Evolutionary conservation across 1,140 invertebrate species (phyloP).

Genomic region (Drosophila asahinai): DNA sequence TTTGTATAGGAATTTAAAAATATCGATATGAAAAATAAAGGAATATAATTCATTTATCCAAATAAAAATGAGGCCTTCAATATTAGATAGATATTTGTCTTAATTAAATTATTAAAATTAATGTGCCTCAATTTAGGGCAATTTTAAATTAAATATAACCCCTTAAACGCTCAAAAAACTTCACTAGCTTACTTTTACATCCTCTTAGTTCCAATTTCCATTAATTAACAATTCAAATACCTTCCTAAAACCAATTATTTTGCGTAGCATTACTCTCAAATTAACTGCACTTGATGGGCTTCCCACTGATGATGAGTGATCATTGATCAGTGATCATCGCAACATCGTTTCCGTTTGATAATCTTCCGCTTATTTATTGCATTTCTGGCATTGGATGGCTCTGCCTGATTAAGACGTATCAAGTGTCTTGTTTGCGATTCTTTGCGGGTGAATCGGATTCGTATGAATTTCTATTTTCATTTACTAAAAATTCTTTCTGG

Average conservation of each 20-base stretch:
- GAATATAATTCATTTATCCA: too few relatives aligned
- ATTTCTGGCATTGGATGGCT: slow-evolving; percentile 18
- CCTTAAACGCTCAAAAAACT: too few relatives aligned
- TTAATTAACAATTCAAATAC: background rate
- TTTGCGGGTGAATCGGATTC: slow-evolving; percentile 15
- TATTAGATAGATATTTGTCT: too few relatives aligned
- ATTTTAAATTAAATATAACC: too few relatives aligned
- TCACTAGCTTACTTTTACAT: too few relatives aligned
- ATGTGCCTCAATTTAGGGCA: too few relatives aligned
- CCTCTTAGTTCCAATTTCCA: background rate
- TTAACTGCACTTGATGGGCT: slow-evolving; percentile 16
- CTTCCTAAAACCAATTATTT: too few relatives aligned
- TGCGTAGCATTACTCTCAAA: background rate
- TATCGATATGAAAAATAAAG: too few relatives aligned
- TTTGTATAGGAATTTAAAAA: too few relatives aligned
- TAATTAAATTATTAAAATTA: too few relatives aligned
- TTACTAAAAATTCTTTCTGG: background rate
- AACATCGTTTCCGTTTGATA: slow-evolving; percentile 43
- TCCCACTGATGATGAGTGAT: slow-evolving; percentile 21
- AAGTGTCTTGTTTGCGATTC: slow-evolving; percentile 39
- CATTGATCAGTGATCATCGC: slow-evolving; percentile 46
- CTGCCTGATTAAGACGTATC: slow-evolving; percentile 24
- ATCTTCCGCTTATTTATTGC: slow-evolving; percentile 20
- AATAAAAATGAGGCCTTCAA: too few relatives aligned
- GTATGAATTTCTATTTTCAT: slow-evolving; percentile 26